Base-by-base conservation (phyloP, 1,140 invertebrate genomes). In the Macrobrachium rosenbergii region DNA sequence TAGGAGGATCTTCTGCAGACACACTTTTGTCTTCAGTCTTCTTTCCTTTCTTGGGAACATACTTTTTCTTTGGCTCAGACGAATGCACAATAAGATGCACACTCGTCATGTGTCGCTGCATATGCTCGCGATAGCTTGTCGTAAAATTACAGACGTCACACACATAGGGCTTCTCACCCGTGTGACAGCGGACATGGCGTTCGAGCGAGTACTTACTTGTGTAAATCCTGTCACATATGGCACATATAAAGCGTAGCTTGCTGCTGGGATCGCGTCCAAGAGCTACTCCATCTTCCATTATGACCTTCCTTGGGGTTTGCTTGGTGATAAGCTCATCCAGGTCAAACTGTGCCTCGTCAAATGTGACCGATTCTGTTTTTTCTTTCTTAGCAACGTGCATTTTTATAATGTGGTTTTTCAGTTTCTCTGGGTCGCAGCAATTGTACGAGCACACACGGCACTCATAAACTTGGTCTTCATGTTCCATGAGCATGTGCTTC, bases 81-180 rank as follows among this genome's bases (percentile, higher is more conserved):
- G 89, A 90, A 64, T 90, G 89, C 11, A 90, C 89, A 67, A 90
- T 88, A 45, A 90, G 87, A 76, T 90, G 89, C 14, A 88, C 87
- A 37, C 84, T 90, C 5, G 84, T 90, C 89, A 90, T 90, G 63
- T 90, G 89, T 28, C 89, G 89, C 62, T 82, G 82, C 89, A 90
- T 90, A 69, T 90, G 87, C 45, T 90, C 89, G 10, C 87, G 72
- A 37, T 88, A 90, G 28, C 87, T 90, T 2, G 89, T 88, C 23
- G 83, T 76, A 62, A 90, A 90, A 69, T 80, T 87, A 62, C 89
- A 90, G 16, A 90, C 87, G 58, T 90, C 89, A 69, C 89, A 90
- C 12, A 82, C 58, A 62, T 90, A 90, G 8, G 89, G 89, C 43
- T 87, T 88, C 58, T 88, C 89, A 19, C 82, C 83, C 16, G 89